These are phyloP conservation scores for Muraenolepis orangiensis DNA, from an alignment of 2,797 vertebrate genomes.

Conservation along the genomic window DNA sequence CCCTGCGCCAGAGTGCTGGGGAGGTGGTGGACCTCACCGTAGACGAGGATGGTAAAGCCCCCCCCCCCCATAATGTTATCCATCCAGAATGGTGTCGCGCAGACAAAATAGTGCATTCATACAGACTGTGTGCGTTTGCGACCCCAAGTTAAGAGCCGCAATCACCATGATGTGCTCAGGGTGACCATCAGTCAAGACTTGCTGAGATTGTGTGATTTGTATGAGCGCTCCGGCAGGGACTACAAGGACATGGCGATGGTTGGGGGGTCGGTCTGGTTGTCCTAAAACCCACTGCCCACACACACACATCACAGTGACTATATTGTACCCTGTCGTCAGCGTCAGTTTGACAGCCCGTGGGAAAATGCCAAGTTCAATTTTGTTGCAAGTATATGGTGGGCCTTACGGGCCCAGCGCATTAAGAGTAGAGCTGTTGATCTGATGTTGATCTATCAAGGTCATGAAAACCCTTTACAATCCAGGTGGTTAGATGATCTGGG, in stretches of 20 bases:
- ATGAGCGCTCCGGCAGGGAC: neutral
- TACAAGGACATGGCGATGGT: neutral
- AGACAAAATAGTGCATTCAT: neutral
- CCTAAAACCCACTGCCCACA: neutral
- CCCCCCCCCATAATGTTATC: neutral
- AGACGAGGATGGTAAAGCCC: conserved; percentile 90
- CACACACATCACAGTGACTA: neutral
- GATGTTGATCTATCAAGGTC: neutral
- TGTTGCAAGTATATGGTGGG: neutral
- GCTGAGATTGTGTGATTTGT: neutral
- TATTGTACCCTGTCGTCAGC: neutral
- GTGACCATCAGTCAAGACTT: neutral
- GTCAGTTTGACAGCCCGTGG: neutral
- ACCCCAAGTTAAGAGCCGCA: neutral
- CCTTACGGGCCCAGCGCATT: no score
- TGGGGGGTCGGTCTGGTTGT: neutral
- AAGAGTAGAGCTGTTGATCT: neutral
- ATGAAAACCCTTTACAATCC: neutral
- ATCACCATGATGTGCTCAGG: neutral
- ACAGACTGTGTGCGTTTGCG: no score
- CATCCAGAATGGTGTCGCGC: neutral
- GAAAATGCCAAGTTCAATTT: neutral
- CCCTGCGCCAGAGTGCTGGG: conserved; percentile 88
- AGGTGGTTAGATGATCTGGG: neutral
- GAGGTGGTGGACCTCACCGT: conserved; percentile 99